Conservation (phyloP, 1,140 invertebrate genomes). For the Philopotamus ludificatus region DNA sequence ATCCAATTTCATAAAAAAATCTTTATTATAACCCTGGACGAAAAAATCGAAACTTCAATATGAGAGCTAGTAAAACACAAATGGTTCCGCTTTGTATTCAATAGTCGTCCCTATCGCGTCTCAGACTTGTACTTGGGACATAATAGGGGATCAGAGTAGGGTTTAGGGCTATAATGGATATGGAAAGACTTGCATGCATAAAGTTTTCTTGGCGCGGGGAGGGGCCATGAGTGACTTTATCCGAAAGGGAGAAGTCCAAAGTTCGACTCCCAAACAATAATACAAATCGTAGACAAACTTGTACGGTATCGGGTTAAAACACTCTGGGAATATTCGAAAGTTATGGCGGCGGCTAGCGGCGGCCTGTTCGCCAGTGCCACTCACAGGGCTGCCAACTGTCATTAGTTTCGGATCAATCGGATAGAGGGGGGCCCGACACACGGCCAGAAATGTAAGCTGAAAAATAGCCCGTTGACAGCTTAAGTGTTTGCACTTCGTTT, state of each 20-base stretch:
- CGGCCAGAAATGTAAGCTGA: not conserved
- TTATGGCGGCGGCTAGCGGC: not conserved
- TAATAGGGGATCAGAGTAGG: slow-evolving; percentile 39
- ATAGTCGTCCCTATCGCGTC: slow-evolving; percentile 35
- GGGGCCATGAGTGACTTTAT: slow-evolving; percentile 2
- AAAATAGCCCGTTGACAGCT: not conserved
- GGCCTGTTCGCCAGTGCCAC: not conserved
- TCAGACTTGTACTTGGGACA: slow-evolving; percentile 32
- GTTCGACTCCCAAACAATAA: slow-evolving; percentile 11
- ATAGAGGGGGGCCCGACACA: not conserved
- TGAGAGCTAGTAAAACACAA: slow-evolving; percentile 35
- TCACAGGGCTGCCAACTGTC: not conserved
- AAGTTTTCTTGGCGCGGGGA: not conserved
- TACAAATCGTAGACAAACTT: not conserved
- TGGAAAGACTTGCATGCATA: slow-evolving; percentile 37
- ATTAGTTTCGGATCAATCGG: slow-evolving; percentile 3
- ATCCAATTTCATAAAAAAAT: slow-evolving; percentile 38
- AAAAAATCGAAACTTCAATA: slow-evolving; percentile 23
- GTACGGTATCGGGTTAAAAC: not conserved
- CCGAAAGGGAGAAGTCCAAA: not conserved
- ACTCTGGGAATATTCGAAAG: too few species aligned
- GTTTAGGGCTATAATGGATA: slow-evolving; percentile 36
- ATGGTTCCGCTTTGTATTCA: slow-evolving; percentile 38
- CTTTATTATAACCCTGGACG: not conserved
- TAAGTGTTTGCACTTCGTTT: not conserved